These are phyloP conservation scores for Pherbina coryleti DNA, from an alignment of 2,888 invertebrate genomes.

Conservation along the genomic window DNA sequence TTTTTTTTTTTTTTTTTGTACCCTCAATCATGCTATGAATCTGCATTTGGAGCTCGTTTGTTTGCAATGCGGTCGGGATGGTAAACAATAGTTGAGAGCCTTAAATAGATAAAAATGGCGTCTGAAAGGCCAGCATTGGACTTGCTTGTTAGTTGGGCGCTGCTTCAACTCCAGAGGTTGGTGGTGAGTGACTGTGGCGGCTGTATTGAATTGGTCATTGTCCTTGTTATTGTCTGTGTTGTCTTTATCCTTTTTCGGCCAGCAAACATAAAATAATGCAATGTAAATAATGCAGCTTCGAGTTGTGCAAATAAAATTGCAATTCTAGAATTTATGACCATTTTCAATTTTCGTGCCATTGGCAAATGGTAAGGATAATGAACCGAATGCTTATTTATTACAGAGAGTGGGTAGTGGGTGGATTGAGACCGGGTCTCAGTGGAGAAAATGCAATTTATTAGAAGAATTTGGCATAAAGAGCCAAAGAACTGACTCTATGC, in stretches of 20 bases:
- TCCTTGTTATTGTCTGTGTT: background rate
- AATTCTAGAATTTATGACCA: slow-evolving; percentile 10
- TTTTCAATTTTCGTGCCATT: slow-evolving; percentile 7
- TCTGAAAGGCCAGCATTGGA: background rate
- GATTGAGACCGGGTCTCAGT: too few relatives aligned
- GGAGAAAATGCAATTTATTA: too few relatives aligned
- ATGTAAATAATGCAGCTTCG: slow-evolving; percentile 24
- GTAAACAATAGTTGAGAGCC: background rate
- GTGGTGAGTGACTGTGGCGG: background rate
- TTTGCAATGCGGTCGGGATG: background rate
- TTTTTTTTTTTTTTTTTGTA: background rate
- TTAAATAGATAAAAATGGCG: background rate
- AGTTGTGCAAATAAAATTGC: slow-evolving; percentile 18
- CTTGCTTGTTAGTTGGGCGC: background rate
- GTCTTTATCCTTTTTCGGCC: slow-evolving; percentile 3
- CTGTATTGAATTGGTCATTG: background rate
- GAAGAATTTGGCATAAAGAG: too few relatives aligned
- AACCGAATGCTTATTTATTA: too few relatives aligned
- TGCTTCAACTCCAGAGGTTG: background rate
- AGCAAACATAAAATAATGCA: slow-evolving; percentile 21
- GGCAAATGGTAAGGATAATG: background rate
- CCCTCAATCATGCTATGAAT: background rate
- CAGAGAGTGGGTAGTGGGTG: too few relatives aligned
- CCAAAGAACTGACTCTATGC: too few relatives aligned
- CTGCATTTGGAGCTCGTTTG: background rate